Base-by-base conservation (phyloP, 2,797 vertebrate species). In the Channa striata region DNA sequence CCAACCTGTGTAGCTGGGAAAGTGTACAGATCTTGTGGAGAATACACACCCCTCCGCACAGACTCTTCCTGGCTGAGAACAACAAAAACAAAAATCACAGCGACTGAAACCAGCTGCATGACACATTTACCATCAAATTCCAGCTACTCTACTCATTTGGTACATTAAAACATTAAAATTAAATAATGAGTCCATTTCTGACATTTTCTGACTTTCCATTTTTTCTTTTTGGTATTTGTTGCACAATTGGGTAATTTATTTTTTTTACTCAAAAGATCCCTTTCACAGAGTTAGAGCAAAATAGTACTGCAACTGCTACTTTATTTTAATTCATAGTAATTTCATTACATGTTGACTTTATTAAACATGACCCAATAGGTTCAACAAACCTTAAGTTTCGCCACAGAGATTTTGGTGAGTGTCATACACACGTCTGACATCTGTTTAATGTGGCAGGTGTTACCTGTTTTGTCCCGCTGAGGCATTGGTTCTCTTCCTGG, bases 1-100 rank as follows among this genome's bases (percentile, higher is more conserved):
- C 96, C 96, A 61, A 95, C 87, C 74, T 63, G 88, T 19, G 96
- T 98, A 69, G 90, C 73, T 64, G 94, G 93, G 80, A 98, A 99
- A 3, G 80, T 73, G 68, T 98, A 98, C 17, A 94, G 42, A 1
- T 96, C 94, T 83, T 97, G 94, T 21, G 96, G 96, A 14, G 95
- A 93, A 72, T 96, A 96, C 4, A 99, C 87, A 0, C 96, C 95
- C 48, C 89, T 93, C 12, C 64, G 77, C 34, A 76, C 77, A 0
- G 76, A n/a, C 53, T 95, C 93, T 59, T 90, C 90, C 42, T 91
- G 93, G 64, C 95, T 97, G 83, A 57, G 68, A 86, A 49, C 34
- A 11, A 76, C 20, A 86, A n/a, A n/a, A n/a, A n/a, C n/a, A n/a
- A n/a, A n/a, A 60, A 66, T 23, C 11, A 7, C 25, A 16, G 13